phyloP scores from a whole-genome alignment of 1,140 invertebrate species.

The Trichonephila inaurata region DNA sequence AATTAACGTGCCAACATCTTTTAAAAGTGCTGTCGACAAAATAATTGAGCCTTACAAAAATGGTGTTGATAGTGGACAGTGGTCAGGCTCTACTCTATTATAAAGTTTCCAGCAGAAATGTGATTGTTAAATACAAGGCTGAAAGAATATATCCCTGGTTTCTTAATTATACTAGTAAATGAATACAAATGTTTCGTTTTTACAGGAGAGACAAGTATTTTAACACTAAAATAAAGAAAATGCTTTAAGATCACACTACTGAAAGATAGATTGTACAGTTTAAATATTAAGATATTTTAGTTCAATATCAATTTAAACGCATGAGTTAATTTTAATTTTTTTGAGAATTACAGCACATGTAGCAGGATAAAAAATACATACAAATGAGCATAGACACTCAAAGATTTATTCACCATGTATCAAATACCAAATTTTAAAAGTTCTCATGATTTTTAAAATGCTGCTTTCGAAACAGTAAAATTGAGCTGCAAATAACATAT shows the following conservation, averaged over 20 bases:
- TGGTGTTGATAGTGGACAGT: slow-evolving; percentile 35
- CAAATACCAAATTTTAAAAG: not conserved
- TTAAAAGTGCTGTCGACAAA: slow-evolving; percentile 68
- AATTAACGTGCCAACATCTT: slow-evolving; percentile 60
- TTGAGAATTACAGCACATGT: not conserved
- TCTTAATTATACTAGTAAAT: not conserved
- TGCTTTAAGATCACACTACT: not conserved
- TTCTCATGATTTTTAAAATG: not conserved
- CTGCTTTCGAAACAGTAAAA: not conserved
- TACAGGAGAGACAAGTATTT: not conserved
- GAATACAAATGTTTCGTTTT: not conserved
- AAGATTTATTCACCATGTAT: not conserved
- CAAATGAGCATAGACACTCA: not conserved
- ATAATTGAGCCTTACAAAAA: slow-evolving; percentile 60
- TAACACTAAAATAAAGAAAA: not conserved
- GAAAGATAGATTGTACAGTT: too few species aligned
- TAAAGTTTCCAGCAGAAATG: slow-evolving; percentile 62
- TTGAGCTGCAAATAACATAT: not conserved
- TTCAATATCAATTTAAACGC: not conserved
- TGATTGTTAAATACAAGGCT: slow-evolving; percentile 71
- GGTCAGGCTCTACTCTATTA: slow-evolving; percentile 26
- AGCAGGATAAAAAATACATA: not conserved
- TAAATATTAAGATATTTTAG: not conserved
- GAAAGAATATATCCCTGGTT: slow-evolving; percentile 65
- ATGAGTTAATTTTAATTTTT: not conserved